Evolutionary conservation across 2,113 vertebrate genomes (phyloP).

Genomic region (Sturnira hondurensis): DNA sequence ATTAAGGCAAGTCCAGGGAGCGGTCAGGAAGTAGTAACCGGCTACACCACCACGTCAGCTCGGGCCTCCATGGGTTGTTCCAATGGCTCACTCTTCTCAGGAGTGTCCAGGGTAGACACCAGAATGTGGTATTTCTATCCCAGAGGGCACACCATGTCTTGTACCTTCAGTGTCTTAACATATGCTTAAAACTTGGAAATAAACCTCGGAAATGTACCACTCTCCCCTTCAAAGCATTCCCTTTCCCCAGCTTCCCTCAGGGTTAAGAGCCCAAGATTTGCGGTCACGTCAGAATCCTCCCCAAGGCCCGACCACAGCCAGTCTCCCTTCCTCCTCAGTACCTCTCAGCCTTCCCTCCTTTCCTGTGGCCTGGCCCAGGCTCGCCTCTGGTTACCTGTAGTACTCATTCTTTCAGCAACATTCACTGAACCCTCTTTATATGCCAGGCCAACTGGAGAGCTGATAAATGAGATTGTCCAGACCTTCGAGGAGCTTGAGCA

Average conservation of each 20-base stretch:
- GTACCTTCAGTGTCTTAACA: neutral
- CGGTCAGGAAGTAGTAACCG: neutral
- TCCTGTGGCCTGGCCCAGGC: neutral
- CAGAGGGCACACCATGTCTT: neutral
- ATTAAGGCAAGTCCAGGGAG: neutral
- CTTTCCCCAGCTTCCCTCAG: neutral
- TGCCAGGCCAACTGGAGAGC: neutral
- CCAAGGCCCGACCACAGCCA: neutral
- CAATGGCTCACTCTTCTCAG: neutral
- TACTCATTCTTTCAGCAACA: neutral
- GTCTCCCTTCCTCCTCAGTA: neutral
- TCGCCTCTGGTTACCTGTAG: neutral
- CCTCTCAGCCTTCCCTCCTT: neutral
- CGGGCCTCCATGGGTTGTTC: neutral
- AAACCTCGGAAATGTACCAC: neutral
- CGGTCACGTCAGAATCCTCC: neutral
- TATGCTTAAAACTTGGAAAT: neutral
- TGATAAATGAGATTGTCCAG: neutral
- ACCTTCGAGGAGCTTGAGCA: neutral
- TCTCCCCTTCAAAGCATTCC: slow-evolving; percentile 75
- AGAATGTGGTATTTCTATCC: neutral
- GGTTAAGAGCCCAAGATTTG: neutral
- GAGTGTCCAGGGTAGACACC: neutral
- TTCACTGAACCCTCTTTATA: neutral
- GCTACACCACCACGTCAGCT: neutral